A percentile compares a stretch with the other conserved stretches of the same genome.
Evolutionary conservation across 2,888 invertebrate genomes (phyloP).

Genomic region (Oasisia sp.): DNA sequence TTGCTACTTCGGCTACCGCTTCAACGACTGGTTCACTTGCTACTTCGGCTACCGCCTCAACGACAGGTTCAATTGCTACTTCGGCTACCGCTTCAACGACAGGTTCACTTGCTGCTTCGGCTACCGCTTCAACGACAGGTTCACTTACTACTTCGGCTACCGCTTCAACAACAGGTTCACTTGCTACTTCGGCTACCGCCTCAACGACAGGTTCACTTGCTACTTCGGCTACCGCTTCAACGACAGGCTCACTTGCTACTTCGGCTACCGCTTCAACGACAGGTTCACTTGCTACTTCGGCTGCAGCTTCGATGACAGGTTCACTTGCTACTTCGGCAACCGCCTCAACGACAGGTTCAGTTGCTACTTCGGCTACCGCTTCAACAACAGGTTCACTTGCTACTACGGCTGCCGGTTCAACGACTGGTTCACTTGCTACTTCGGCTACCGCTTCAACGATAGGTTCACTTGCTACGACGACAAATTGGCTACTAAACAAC

Average conservation of each 20-base stretch:
- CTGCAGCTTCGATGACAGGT: background rate
- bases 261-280: conserved; percentile 24
- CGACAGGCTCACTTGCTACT: conserved; percentile 25
- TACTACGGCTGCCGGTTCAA: background rate
- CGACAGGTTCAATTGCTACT: conserved; percentile 22
- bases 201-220: too few relatives aligned
- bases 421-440: background rate
- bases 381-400: background rate
- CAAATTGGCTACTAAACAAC: background rate
- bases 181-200: conserved; percentile 24
- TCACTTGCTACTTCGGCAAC: conserved; percentile 20
- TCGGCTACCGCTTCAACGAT: background rate
- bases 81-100: conserved; percentile 25
- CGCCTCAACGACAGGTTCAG: conserved; percentile 18
- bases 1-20: conserved; percentile 8
- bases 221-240: too few relatives aligned
- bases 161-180: conserved; percentile 18
- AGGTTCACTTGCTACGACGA: background rate
- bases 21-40: conserved; percentile 26
- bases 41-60: background rate
- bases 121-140: conserved; percentile 20
- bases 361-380: background rate
- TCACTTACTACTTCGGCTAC: conserved; percentile 18
- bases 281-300: conserved; percentile 30
- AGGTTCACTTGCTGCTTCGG: conserved; percentile 26